These are phyloP conservation scores for Muscidifurax raptorellus DNA, from an alignment of 1,140 invertebrate genomes.

Conservation along the genomic window DNA sequence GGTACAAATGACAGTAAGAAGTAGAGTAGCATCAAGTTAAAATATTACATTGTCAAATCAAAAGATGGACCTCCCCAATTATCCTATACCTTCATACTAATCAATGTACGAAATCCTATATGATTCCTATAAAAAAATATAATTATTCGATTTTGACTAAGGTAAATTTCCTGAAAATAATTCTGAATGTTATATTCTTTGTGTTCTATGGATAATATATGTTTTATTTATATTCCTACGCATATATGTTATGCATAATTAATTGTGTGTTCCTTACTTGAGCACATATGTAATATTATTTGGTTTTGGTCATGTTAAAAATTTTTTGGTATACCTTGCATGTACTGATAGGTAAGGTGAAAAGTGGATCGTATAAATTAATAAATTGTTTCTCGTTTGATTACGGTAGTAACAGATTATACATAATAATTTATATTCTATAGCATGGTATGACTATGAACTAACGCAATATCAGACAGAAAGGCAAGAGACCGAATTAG, in stretches of 20 bases:
- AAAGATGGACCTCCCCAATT: neutral
- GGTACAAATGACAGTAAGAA: neutral
- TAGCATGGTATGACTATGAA: conserved; percentile 95
- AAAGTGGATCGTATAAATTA: conserved; percentile 38
- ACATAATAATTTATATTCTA: conserved; percentile 63
- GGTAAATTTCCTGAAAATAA: neutral
- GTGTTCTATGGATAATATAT: neutral
- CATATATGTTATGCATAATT: neutral
- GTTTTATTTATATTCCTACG: neutral
- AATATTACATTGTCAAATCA: neutral
- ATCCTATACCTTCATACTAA: neutral
- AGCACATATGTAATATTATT: neutral
- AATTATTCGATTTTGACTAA: neutral
- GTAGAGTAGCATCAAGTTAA: neutral
- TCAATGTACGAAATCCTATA: neutral
- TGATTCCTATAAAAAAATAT: neutral
- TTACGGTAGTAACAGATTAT: neutral
- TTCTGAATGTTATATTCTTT: conserved; percentile 1
- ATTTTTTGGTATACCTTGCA: conserved; percentile 35
- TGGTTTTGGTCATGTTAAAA: neutral
- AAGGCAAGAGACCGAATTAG: conserved; percentile 88
- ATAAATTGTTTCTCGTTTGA: neutral
- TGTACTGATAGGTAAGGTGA: conserved; percentile 36
- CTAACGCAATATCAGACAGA: conserved; percentile 89
- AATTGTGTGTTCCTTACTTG: neutral